A percentile compares a stretch with the other conserved stretches of the same genome.
Conservation (phyloP, 2,113 vertebrate species). For the Arvicanthis niloticus region DNA sequence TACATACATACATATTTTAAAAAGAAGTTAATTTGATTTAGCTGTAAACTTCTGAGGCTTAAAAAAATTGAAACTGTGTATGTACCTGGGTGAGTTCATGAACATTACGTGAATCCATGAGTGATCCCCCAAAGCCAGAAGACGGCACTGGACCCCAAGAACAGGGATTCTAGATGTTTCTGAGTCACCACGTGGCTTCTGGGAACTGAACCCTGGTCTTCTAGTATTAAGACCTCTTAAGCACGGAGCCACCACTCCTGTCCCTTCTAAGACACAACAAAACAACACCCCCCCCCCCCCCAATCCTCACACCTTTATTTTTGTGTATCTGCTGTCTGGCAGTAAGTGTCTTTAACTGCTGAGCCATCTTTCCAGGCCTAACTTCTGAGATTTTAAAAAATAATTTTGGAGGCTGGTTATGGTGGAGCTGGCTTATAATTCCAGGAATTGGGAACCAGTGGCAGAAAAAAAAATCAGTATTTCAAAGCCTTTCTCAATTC, state of each 20-base stretch:
- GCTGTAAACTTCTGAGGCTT: not conserved
- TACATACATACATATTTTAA: not conserved
- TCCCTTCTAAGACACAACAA: not conserved
- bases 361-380: not conserved
- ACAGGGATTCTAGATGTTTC: not conserved
- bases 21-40: not conserved
- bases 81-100: not conserved
- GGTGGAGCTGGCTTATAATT: not conserved
- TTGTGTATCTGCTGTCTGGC: not conserved
- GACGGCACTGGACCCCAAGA: not conserved
- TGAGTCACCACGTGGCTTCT: not conserved
- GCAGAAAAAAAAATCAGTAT: not conserved
- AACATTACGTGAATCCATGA: not conserved
- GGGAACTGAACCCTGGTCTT: not conserved
- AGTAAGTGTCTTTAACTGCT: not conserved
- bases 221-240: not conserved
- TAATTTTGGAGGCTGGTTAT: not conserved
- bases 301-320: not conserved
- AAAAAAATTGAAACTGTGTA: not conserved
- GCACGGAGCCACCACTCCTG: not conserved
- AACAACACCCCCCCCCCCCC: not conserved
- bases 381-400: not conserved
- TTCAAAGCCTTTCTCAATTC: not conserved
- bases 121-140: not conserved
- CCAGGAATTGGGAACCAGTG: not conserved